Conservation (phyloP, 2,113 vertebrate genomes). For the Labeo rohita region DNA sequence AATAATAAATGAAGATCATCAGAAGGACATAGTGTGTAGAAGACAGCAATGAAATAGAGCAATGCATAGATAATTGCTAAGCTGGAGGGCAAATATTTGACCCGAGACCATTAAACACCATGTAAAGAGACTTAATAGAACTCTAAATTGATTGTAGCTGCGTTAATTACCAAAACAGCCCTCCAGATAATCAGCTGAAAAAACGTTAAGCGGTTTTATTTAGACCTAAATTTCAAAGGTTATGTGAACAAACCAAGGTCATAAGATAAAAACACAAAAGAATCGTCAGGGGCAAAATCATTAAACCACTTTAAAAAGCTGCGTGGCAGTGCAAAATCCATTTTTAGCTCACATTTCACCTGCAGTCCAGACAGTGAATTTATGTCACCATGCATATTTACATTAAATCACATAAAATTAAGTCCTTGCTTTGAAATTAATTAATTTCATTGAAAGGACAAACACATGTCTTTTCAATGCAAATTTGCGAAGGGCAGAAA, state of each 20-base stretch:
- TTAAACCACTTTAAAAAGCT: not conserved
- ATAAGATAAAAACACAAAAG: not conserved
- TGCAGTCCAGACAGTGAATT: not conserved
- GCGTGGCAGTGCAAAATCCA: not conserved
- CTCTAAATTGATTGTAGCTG: slow-evolving; percentile 33
- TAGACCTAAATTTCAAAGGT: not conserved
- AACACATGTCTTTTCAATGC: not conserved
- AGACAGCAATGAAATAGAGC: slow-evolving; percentile 13
- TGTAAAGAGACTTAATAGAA: slow-evolving; percentile 24
- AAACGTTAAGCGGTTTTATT: not conserved
- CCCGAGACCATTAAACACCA: slow-evolving; percentile 10
- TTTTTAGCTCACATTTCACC: not conserved
- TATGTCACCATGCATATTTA: not conserved
- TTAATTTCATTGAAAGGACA: not conserved
- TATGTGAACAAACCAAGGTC: not conserved
- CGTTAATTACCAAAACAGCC: slow-evolving; percentile 26
- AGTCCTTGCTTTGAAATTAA: not conserved
- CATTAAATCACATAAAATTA: not conserved
- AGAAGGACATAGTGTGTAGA: slow-evolving; percentile 43
- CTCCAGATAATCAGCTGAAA: slow-evolving; percentile 16
- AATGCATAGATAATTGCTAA: slow-evolving; percentile 6
- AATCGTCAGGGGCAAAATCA: not conserved
- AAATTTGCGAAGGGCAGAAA: not conserved
- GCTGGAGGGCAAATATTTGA: slow-evolving; percentile 39
- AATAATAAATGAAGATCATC: slow-evolving; percentile 63